A percentile compares a stretch with the other conserved stretches of the same genome.
Evolutionary conservation across 1,140 invertebrate genomes (phyloP).

Genomic region (Liolophura sinensis): DNA sequence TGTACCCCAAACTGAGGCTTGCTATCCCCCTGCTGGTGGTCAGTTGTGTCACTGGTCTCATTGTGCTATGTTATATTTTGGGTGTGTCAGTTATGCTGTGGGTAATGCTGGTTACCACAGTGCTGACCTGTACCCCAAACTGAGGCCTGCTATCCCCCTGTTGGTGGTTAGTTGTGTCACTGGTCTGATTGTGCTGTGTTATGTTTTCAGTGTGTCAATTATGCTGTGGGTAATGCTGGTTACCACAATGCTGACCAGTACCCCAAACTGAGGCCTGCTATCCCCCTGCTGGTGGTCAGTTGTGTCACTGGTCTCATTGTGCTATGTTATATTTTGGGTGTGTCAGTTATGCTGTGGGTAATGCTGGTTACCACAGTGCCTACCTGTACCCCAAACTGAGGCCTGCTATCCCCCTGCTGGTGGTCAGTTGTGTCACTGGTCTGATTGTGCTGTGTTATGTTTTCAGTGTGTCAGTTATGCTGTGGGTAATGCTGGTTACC

Average conservation of each 20-base stretch:
- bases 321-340: too few relatives aligned
- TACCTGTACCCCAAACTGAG: slow-evolving; percentile 46
- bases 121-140: slow-evolving; percentile 42
- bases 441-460: too few relatives aligned
- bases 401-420: slow-evolving; percentile 38
- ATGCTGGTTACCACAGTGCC: slow-evolving; percentile 50
- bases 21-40: slow-evolving; percentile 42
- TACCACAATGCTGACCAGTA: slow-evolving; percentile 51
- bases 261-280: slow-evolving; percentile 33
- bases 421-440: slow-evolving; percentile 9
- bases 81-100: slow-evolving; percentile 50
- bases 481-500: slow-evolving; percentile 53
- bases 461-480: slow-evolving; percentile 49
- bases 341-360: slow-evolving; percentile 52
- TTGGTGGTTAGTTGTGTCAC: too few relatives aligned
- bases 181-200: too few relatives aligned
- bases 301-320: too few relatives aligned
- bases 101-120: slow-evolving; percentile 54
- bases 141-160: slow-evolving; percentile 41
- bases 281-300: slow-evolving; percentile 44
- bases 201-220: slow-evolving; percentile 44
- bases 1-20: slow-evolving; percentile 44
- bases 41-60: too few relatives aligned
- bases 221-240: slow-evolving; percentile 53
- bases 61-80: too few relatives aligned